Evolutionary conservation across 2,113 vertebrate genomes (phyloP).

Genomic region (Sylvietta virens): DNA sequence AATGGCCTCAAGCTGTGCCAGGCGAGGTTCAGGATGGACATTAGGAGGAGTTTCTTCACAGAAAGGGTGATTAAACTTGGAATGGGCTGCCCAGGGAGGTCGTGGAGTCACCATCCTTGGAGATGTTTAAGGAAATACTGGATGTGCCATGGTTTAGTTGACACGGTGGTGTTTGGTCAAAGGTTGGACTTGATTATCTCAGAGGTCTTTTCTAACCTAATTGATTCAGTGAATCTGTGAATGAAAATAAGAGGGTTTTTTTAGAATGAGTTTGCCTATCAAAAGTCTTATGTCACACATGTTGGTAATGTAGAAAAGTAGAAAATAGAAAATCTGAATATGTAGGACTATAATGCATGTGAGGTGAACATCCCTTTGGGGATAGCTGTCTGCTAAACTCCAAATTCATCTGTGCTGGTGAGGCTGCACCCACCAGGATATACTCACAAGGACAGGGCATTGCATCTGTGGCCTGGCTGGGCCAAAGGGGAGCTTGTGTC

Average conservation of each 20-base stretch:
- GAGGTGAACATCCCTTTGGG: background rate
- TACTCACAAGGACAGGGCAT: rapidly evolving
- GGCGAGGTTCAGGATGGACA: background rate
- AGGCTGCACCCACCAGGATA: background rate
- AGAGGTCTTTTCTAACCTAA: background rate
- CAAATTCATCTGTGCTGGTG: rapidly evolving
- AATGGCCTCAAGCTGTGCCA: background rate
- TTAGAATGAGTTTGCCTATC: background rate
- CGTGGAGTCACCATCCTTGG: background rate
- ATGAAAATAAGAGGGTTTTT: background rate
- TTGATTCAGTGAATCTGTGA: background rate
- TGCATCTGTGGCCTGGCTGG: background rate
- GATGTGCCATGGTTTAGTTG: background rate
- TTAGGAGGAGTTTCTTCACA: background rate
- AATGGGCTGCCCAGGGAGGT: background rate
- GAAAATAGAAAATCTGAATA: background rate
- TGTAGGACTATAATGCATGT: background rate
- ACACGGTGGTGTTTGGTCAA: rapidly evolving
- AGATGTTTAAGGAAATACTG: background rate
- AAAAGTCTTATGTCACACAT: background rate
- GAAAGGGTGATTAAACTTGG: background rate
- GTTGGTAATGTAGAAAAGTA: background rate
- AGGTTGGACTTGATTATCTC: background rate
- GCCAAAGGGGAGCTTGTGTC: background rate
- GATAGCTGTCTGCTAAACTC: background rate